A percentile compares a stretch with the other conserved stretches of the same genome.
These are phyloP conservation scores for Sterrhoptilus dennistouni DNA, from an alignment of 2,113 vertebrate genomes.

Conservation along the genomic window DNA sequence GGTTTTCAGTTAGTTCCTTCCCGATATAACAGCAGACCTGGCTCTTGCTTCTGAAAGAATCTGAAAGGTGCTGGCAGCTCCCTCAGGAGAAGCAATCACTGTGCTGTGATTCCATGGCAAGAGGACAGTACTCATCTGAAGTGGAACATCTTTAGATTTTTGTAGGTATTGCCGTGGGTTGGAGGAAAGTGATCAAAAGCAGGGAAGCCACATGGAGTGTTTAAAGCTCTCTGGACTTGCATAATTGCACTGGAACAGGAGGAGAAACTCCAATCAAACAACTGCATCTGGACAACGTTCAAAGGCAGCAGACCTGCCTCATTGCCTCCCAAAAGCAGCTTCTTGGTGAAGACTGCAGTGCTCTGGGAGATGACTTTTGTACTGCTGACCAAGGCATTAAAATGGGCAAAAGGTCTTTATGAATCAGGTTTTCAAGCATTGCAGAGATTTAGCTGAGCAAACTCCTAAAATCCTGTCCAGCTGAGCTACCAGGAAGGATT, in stretches of 20 bases:
- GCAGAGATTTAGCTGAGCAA: not conserved
- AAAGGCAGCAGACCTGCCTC: not conserved
- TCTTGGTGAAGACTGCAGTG: not conserved
- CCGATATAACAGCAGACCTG: not conserved
- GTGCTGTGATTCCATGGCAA: not conserved
- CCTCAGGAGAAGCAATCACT: not conserved
- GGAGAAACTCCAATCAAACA: not conserved
- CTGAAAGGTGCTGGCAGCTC: not conserved
- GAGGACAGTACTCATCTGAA: not conserved
- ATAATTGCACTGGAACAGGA: not conserved
- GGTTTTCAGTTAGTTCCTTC: not conserved
- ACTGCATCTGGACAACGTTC: not conserved
- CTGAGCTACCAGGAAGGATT: constrained; percentile 1
- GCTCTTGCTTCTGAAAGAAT: not conserved
- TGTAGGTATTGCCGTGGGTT: not conserved
- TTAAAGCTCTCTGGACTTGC: not conserved
- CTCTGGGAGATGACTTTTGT: not conserved
- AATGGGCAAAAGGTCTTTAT: not conserved
- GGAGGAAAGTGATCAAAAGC: not conserved
- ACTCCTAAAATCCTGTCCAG: not conserved
- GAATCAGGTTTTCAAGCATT: not conserved
- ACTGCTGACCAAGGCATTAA: not conserved
- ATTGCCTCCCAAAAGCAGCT: not conserved
- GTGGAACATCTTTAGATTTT: not conserved
- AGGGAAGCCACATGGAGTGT: not conserved